These are phyloP conservation scores for Martes martes DNA, from an alignment of 2,113 vertebrate genomes.

Conservation along the genomic window DNA sequence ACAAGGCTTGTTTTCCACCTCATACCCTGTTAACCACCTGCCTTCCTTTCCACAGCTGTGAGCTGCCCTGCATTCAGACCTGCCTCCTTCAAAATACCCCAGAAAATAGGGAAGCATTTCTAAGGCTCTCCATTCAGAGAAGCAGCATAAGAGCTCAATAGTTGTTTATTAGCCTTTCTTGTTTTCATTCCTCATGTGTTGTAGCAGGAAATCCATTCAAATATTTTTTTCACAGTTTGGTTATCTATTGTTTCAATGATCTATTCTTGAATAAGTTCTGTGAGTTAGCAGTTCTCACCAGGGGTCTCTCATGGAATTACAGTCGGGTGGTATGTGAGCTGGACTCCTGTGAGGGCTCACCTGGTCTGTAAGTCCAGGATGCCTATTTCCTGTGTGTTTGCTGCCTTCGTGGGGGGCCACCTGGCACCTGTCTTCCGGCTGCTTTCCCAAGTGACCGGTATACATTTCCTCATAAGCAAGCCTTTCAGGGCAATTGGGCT, in stretches of 20 bases:
- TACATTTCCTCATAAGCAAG: neutral
- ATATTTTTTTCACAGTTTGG: neutral
- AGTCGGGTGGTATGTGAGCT: neutral
- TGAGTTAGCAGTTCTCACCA: neutral
- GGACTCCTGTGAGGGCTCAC: too few relatives aligned
- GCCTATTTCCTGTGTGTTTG: neutral
- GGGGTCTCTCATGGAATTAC: neutral
- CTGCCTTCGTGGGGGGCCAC: rapidly evolving
- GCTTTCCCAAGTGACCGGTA: too few relatives aligned
- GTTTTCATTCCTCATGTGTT: neutral
- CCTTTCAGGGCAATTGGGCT: neutral
- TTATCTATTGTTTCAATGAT: neutral
- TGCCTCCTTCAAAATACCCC: neutral
- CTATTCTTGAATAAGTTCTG: neutral
- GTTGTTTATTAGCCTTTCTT: neutral
- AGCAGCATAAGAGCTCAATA: neutral
- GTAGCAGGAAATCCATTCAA: neutral
- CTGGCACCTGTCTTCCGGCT: neutral
- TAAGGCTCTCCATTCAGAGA: neutral
- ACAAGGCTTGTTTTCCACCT: neutral
- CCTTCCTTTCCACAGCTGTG: neutral
- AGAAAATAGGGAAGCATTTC: neutral
- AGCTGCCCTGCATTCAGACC: neutral
- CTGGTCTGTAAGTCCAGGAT: neutral
- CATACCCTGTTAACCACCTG: neutral